These are phyloP conservation scores for Leptopilina myrica DNA, from an alignment of 2,888 invertebrate species.

Conservation along the genomic window DNA sequence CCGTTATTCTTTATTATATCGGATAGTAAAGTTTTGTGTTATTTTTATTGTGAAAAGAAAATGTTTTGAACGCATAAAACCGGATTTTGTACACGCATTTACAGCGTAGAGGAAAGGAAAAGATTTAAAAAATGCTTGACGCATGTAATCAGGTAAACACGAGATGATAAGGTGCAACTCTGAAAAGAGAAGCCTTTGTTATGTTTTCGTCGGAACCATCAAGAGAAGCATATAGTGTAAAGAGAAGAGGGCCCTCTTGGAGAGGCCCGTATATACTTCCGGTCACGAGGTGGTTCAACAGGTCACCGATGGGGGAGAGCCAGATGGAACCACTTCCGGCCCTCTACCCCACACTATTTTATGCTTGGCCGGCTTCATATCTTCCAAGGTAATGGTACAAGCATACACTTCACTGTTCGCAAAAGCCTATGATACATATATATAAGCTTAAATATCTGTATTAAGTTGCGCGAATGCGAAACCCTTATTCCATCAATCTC, in stretches of 20 bases:
- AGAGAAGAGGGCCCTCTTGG: conserved; percentile 47
- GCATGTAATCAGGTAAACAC: conserved; percentile 54
- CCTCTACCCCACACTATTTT: conserved; percentile 56
- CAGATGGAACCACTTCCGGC: conserved; percentile 77
- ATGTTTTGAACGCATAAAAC: too few species aligned
- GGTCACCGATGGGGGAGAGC: conserved; percentile 75
- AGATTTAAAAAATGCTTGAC: conserved; percentile 17
- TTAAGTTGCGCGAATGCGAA: conserved; percentile 18
- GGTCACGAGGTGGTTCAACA: conserved; percentile 77
- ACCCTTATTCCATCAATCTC: conserved; percentile 11
- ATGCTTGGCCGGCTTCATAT: conserved; percentile 56
- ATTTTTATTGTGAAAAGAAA: too few species aligned
- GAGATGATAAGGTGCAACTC: conserved; percentile 65
- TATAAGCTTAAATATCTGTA: conserved; percentile 16
- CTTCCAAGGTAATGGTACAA: conserved; percentile 47
- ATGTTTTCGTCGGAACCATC: conserved; percentile 58
- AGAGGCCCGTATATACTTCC: conserved; percentile 73
- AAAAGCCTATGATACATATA: conserved; percentile 22
- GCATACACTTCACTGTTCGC: neutral
- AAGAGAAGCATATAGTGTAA: conserved; percentile 42
- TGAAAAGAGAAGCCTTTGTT: conserved; percentile 71
- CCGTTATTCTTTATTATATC: too few species aligned
- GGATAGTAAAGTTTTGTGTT: too few species aligned
- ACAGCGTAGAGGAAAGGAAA: neutral
- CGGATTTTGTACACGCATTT: too few species aligned